Evolutionary conservation across 2,888 invertebrate species (phyloP), one percentile per base, ranked within the genome.

Genomic region (Candidula unifasciata): DNA sequence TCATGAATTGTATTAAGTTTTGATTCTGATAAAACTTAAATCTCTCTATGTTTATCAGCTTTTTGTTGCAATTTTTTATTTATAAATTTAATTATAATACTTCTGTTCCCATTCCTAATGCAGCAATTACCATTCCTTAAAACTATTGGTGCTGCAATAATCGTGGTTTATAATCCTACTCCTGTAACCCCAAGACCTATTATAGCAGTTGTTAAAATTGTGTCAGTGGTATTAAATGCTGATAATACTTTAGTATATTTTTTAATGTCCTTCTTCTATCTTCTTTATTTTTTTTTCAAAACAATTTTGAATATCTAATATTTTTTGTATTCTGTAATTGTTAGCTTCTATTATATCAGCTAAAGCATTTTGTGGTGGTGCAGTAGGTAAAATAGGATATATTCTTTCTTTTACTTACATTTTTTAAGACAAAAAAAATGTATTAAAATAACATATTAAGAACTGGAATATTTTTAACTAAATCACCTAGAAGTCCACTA

Each of bases 391-490:
- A 37, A 21, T 1, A 0, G 64, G 64, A 33, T 64, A 68, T 33
- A 77, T 57, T 54, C 24, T 54, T 21, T 44, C n/a, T n/a, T n/a
- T n/a, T n/a, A n/a, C 24, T 10, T 52, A 10, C n/a, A 18, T n/a
- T 44, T 74, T 74, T n/a, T 1, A 21, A 27, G 24, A 52, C n/a
- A 30, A 16, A 8, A 0, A n/a, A 27, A 13, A 68, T 68, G 13
- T 44, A 30, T 77, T 74, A 82, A 21, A 86, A 77, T 21, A 84
- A 27, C 52, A 60, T 35, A 35, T 84, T 78, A 35, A 85, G 82
- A n/a, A 86, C 54, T 21, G 86, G 82, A 78, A 84, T 86, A 76
- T 81, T 79, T 52, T 71, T 85, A 86, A 84, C 77, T 66, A 84
- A 82, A 77, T 78, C 80, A 30, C 81, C 81, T 21, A 86, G 76